Conservation (phyloP, 2,888 invertebrate genomes). For the Pseudococcus viburni region DNA sequence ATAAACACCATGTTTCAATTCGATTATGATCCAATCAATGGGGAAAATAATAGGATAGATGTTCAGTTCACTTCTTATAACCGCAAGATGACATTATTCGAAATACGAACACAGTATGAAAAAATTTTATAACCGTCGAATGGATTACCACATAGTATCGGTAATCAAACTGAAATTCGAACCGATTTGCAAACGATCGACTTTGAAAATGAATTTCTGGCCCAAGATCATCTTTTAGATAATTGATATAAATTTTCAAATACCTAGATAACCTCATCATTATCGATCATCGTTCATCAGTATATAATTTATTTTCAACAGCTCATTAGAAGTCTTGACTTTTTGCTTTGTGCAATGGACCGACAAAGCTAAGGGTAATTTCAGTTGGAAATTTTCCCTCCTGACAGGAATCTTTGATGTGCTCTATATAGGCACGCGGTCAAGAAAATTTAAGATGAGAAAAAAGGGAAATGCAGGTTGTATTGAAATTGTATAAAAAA, state of each 20-base stretch:
- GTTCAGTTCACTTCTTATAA: not conserved
- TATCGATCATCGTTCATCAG: not conserved
- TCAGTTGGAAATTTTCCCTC: not conserved
- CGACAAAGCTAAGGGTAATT: not conserved
- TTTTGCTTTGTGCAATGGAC: not conserved
- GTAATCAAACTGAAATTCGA: not conserved
- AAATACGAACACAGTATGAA: not conserved
- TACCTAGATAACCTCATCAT: constrained; percentile 9
- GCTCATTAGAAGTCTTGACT: not conserved
- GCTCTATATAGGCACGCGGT: not conserved
- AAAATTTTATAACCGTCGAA: too few species aligned
- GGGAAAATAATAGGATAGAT: not conserved
- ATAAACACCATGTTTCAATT: constrained; percentile 9
- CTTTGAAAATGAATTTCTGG: not conserved
- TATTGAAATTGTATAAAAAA: too few species aligned
- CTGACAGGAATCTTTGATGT: not conserved
- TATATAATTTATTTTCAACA: not conserved
- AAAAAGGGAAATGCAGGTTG: not conserved
- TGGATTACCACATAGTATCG: too few species aligned
- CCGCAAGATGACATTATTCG: not conserved
- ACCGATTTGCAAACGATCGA: not conserved
- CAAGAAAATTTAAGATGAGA: not conserved
- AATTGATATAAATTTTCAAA: not conserved
- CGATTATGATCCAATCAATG: not conserved
- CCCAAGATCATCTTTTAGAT: not conserved